phyloP scores from a whole-genome alignment of 2,888 invertebrate species.

The Autographa pulchrina region DNA sequence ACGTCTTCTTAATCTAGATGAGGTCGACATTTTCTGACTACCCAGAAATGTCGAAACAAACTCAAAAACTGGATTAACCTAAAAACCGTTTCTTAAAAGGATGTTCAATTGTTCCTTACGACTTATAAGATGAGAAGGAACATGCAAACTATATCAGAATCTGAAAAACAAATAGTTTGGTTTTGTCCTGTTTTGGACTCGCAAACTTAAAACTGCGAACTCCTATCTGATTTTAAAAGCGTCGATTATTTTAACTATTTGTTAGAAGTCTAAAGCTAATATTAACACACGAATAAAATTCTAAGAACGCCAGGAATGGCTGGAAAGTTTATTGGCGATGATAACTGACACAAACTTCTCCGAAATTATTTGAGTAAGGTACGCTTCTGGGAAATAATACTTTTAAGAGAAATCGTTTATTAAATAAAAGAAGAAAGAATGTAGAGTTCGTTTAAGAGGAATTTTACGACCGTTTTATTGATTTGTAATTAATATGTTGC shows the following conservation, averaged over 20 bases:
- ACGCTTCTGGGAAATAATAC: conserved; percentile 28
- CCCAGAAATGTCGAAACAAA: no score
- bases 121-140: no score
- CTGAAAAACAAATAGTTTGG: no score
- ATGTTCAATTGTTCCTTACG: no score
- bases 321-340: conserved; percentile 11
- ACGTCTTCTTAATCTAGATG: no score
- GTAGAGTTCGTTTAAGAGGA: neutral
- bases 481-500: no score
- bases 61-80: no score
- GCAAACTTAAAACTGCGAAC: neutral
- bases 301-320: neutral
- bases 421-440: neutral
- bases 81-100: no score
- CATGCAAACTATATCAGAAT: no score
- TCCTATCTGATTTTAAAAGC: neutral
- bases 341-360: conserved; percentile 19
- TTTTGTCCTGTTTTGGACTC: no score
- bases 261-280: neutral
- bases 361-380: conserved; percentile 25
- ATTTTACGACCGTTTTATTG: neutral
- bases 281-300: neutral
- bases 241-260: neutral
- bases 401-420: neutral
- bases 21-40: no score